Percentiles rank a stretch among this genome's conserved stretches.
Conservation (phyloP, 2,797 vertebrate species). For the Gymnoscopelus microlampas region DNA sequence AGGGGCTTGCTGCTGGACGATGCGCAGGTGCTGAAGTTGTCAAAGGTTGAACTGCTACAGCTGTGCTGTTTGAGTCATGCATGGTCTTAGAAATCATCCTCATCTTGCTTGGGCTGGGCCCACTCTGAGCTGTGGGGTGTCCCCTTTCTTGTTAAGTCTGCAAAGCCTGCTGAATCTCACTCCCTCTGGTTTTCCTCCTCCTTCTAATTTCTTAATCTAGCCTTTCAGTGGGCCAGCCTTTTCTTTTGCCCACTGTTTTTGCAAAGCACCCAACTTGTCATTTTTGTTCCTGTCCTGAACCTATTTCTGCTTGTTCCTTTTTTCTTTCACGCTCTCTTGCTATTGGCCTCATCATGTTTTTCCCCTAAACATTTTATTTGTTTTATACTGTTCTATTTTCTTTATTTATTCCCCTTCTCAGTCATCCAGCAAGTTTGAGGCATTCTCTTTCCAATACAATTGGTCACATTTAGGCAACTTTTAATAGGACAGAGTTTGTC, state of each 20-base stretch:
- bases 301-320: not conserved
- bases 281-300: slow-evolving; percentile 18
- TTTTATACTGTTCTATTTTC: slow-evolving; percentile 2
- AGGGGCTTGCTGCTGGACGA: slow-evolving; percentile 26
- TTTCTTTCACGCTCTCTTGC: not conserved
- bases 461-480: not conserved
- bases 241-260: not conserved
- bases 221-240: not conserved
- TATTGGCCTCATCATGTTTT: not conserved
- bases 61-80: slow-evolving; percentile 49
- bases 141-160: slow-evolving; percentile 3
- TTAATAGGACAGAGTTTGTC: not conserved
- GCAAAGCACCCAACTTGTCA: slow-evolving; percentile 9
- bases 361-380: not conserved
- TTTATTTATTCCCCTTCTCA: not conserved
- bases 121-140: slow-evolving; percentile 15
- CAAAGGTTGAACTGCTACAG: slow-evolving; percentile 46
- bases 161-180: slow-evolving; percentile 8
- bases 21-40: slow-evolving; percentile 33
- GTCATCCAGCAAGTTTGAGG: too few relatives aligned
- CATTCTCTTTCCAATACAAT: not conserved
- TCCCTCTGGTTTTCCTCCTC: not conserved
- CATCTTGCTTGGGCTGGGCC: slow-evolving; percentile 25
- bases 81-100: slow-evolving; percentile 41
- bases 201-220: not conserved